Conservation (phyloP, 2,888 invertebrate species). For the Eucriotettix oculatus region DNA sequence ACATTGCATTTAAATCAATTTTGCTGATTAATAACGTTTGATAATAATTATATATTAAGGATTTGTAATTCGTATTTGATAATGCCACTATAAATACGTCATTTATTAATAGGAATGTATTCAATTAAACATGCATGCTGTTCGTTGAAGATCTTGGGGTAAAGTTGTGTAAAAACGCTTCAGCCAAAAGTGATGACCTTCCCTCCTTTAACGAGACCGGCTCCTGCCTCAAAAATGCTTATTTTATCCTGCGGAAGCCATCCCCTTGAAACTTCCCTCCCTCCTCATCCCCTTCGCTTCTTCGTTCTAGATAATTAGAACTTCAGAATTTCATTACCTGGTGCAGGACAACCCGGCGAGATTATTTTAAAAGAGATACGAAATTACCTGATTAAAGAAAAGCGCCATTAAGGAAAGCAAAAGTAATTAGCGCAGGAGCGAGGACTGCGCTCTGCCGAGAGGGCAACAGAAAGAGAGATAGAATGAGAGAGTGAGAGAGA, state of each 20-base stretch:
- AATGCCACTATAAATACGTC: too few relatives aligned
- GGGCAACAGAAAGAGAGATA: not conserved
- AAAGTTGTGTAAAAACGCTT: too few relatives aligned
- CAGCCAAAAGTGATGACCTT: too few relatives aligned
- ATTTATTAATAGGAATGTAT: too few relatives aligned
- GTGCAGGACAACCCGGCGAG: conserved; percentile 19
- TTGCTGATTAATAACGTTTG: too few relatives aligned
- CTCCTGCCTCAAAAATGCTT: not conserved
- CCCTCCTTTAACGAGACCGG: not conserved
- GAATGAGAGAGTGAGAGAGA: not conserved
- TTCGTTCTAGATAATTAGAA: conserved; percentile 14
- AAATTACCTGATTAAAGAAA: conserved; percentile 31
- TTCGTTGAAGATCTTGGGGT: too few relatives aligned
- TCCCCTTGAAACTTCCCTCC: not conserved
- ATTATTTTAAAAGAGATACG: conserved; percentile 31
- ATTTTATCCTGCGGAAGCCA: not conserved
- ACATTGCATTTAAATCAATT: too few relatives aligned
- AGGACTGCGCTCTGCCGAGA: conserved; percentile 1
- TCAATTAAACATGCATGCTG: too few relatives aligned
- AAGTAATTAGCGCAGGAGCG: conserved; percentile 28
- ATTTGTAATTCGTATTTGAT: too few relatives aligned
- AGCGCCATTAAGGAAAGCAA: conserved; percentile 30
- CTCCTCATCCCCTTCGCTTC: not conserved
- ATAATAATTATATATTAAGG: too few relatives aligned
- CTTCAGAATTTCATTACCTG: conserved; percentile 30